Evolutionary conservation across 1,140 invertebrate genomes (phyloP), one percentile per base, ranked within the genome.

Genomic region (Linepithema humile): DNA sequence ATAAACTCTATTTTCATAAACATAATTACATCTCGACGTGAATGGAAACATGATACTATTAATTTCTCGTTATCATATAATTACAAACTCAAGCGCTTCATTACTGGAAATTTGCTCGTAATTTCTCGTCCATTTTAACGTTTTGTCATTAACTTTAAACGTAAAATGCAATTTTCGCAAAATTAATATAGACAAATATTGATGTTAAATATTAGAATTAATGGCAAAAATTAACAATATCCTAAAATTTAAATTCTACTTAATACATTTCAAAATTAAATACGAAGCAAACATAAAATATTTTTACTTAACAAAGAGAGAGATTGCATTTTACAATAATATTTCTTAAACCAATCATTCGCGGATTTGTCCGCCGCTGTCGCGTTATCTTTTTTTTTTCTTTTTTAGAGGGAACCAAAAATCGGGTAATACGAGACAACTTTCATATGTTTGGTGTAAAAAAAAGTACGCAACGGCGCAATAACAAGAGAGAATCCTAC

Each of bases 401-500:
- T n/a, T 40, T 45, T 60, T 32, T 43, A 12, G 3, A 20, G 5
- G 7, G 23, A 35, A 45, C 12, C 15, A 45, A 32, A 6, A 35
- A 62, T 60, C 20, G 12, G 50, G 23, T 5, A 38, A 5, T 5
- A 20, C 1, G 40, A 43, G 17, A 7, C n/a, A 53, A 29, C 20
- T 29, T 75, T 35, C 55, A 20, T 0, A 9, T 10, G 23, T 32
- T 45, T 20, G 50, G 5, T 23, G 9, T n/a, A 48, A 45, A 43
- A 64, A 57, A 53, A 45, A 43, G n/a, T 23, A 43, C 17, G 9
- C n/a, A 32, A 73, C 4, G 7, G 17, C 23, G 23, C 69, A 9
- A 59, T 72, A 26, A 60, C 53, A n/a, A 20, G 29, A 73, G 15
- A 1, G 40, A 82, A 60, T n/a, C n/a, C n/a, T 35, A 43, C 40